These are phyloP conservation scores for Plusia festucae DNA, from an alignment of 2,888 invertebrate species.

Conservation along the genomic window DNA sequence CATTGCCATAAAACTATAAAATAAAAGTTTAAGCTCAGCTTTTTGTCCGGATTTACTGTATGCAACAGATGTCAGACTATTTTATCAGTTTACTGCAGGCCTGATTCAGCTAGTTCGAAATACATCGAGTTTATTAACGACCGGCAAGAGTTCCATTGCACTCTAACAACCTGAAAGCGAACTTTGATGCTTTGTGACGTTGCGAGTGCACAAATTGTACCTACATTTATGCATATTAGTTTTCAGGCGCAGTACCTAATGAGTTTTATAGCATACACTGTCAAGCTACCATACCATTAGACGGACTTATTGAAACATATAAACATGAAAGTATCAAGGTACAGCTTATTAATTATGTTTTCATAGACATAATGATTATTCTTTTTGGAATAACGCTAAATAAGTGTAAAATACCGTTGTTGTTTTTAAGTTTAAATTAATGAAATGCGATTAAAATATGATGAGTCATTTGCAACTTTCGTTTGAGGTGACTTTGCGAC, in stretches of 20 bases:
- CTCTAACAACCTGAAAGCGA: neutral
- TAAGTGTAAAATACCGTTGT: too few species aligned
- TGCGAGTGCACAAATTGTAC: neutral
- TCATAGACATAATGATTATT: too few species aligned
- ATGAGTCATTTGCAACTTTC: neutral
- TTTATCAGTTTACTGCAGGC: constrained; percentile 2
- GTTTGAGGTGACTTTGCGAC: neutral
- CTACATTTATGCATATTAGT: too few species aligned
- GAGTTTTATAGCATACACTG: neutral
- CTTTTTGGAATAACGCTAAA: neutral
- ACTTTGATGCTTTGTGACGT: neutral
- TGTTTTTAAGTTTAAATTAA: too few species aligned
- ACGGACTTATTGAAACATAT: too few species aligned
- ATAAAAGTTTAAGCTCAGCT: neutral
- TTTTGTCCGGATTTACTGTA: neutral
- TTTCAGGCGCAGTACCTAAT: neutral
- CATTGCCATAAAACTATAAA: neutral
- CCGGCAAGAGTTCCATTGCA: neutral
- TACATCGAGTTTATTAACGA: constrained; percentile 3
- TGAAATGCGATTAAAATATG: too few species aligned
- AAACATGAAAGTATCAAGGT: too few species aligned
- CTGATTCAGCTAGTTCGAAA: constrained; percentile 4
- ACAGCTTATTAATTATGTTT: too few species aligned
- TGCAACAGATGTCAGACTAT: constrained; percentile 1
- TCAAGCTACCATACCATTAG: neutral